Conservation (phyloP, 1,140 invertebrate species). For the Diachasmimorpha longicaudata region DNA sequence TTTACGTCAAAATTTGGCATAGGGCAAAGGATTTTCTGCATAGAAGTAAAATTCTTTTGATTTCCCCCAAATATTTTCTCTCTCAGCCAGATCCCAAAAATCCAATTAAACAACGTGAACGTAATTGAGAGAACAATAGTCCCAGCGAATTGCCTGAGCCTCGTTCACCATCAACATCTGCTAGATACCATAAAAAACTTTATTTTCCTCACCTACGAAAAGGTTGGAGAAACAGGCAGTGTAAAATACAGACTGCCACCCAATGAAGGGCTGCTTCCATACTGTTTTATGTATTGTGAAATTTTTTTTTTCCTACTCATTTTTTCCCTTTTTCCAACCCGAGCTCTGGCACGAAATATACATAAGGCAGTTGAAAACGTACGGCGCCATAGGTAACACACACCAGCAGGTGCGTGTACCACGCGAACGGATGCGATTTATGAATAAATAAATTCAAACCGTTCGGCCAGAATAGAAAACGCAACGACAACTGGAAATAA, state of each 20-base stretch:
- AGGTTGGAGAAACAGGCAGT: neutral
- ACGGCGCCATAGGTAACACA: neutral
- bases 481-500: neutral
- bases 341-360: neutral
- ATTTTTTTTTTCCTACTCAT: neutral
- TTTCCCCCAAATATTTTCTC: too few relatives aligned
- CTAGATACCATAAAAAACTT: neutral
- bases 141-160: too few relatives aligned
- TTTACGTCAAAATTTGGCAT: too few relatives aligned
- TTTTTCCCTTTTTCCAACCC: neutral
- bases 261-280: neutral
- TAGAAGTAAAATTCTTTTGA: too few relatives aligned
- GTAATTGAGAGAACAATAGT: neutral
- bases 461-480: neutral
- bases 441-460: constrained; percentile 20
- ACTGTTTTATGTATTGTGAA: neutral
- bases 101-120: neutral
- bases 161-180: neutral
- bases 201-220: neutral
- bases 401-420: constrained; percentile 14
- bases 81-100: too few relatives aligned
- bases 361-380: constrained; percentile 1
- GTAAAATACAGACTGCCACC: neutral
- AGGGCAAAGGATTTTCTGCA: too few relatives aligned
- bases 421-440: constrained; percentile 20